Percentiles rank a stretch among this genome's conserved stretches.
phyloP scores from a whole-genome alignment of 2,888 invertebrate genomes.

The Drosophila hamatofila region DNA sequence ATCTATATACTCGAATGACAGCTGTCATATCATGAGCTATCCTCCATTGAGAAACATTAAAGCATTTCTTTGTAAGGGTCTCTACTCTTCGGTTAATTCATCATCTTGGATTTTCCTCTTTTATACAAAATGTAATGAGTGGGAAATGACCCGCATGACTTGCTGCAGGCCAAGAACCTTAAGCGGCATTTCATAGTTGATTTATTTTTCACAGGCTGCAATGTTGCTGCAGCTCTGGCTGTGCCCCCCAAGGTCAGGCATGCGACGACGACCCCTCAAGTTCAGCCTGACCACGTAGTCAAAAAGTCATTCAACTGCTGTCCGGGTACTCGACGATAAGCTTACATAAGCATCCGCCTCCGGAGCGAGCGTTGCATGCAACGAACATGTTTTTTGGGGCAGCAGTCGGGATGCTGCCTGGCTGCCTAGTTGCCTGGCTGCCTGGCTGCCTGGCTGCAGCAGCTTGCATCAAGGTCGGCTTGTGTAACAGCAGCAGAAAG shows the following conservation, averaged over 20 bases:
- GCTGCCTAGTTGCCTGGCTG: background rate
- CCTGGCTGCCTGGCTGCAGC: conserved; percentile 2
- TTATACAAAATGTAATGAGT: conserved; percentile 35
- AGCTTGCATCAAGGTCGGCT: conserved; percentile 50
- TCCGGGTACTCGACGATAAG: conserved; percentile 22
- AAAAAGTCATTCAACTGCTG: conserved; percentile 70
- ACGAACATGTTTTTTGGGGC: conserved; percentile 33
- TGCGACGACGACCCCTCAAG: conserved; percentile 57
- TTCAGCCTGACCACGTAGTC: conserved; percentile 47
- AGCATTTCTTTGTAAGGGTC: background rate
- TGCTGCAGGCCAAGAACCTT: conserved; percentile 35
- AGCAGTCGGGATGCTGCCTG: conserved; percentile 24
- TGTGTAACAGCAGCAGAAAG: conserved; percentile 28
- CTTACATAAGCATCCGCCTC: conserved; percentile 64
- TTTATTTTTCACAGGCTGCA: conserved; percentile 50
- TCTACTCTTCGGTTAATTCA: background rate
- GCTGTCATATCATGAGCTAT: too few relatives aligned
- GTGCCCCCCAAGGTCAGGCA: conserved; percentile 32
- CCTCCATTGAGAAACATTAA: too few relatives aligned
- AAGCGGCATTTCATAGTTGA: conserved; percentile 49
- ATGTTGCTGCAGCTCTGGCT: conserved; percentile 6
- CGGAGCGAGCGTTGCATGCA: conserved; percentile 56
- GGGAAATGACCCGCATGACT: conserved; percentile 36
- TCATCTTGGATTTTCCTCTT: background rate
- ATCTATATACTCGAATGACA: too few relatives aligned